Percentiles rank a stretch among this genome's conserved stretches.
phyloP scores from a whole-genome alignment of 2,888 invertebrate species.

The Chrysopilus asiliformis region DNA sequence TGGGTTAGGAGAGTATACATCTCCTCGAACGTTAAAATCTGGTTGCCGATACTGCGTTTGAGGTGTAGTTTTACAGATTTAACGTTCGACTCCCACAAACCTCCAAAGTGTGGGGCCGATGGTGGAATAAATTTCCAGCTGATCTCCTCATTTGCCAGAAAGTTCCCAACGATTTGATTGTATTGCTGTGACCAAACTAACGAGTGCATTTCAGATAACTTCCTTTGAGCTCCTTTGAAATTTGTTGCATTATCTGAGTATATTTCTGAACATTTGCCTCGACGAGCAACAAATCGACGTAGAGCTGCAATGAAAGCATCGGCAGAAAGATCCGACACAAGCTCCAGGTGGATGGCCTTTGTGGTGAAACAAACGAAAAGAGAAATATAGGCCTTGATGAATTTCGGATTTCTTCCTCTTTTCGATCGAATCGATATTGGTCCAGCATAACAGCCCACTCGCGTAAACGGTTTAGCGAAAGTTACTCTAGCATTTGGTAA shows the following conservation, averaged over 20 bases:
- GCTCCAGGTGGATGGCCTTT: slow-evolving; percentile 7
- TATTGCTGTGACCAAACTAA: neutral
- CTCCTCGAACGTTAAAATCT: no score
- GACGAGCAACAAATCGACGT: slow-evolving; percentile 16
- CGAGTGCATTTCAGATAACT: no score
- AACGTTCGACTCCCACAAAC: no score
- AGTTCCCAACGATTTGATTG: no score
- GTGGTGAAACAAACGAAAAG: slow-evolving; percentile 14
- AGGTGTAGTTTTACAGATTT: no score
- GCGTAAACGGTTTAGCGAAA: slow-evolving; percentile 8
- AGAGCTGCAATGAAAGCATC: slow-evolving; percentile 17
- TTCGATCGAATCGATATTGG: slow-evolving; percentile 10
- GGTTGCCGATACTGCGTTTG: no score
- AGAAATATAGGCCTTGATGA: slow-evolving; percentile 16
- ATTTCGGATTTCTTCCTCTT: slow-evolving; percentile 8
- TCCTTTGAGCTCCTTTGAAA: no score
- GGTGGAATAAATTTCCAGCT: no score
- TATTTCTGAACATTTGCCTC: slow-evolving; percentile 15
- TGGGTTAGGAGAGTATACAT: no score
- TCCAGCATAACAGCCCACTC: slow-evolving; percentile 12
- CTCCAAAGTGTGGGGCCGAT: no score
- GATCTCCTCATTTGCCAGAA: no score
- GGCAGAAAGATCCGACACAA: slow-evolving; percentile 8
- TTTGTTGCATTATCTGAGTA: slow-evolving; percentile 20
- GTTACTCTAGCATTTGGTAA: slow-evolving; percentile 13